A percentile compares a stretch with the other conserved stretches of the same genome.
Conservation (phyloP, 2,113 vertebrate species). For the Neomonachus schauinslandi region DNA sequence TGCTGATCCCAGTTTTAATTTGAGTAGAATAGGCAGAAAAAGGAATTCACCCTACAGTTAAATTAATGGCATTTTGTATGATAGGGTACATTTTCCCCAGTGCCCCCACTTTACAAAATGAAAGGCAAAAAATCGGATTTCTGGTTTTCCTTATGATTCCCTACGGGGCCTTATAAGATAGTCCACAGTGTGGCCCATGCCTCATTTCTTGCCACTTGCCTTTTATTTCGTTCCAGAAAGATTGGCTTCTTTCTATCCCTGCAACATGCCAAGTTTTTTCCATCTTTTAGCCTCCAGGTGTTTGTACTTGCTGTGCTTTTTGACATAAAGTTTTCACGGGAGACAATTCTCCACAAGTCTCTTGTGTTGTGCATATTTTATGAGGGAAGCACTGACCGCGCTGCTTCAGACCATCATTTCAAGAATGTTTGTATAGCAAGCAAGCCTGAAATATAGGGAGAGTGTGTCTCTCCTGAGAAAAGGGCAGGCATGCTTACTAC, state of each 20-base stretch:
- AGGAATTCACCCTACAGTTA: background rate
- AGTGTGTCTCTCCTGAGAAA: background rate
- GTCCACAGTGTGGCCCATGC: accelerated
- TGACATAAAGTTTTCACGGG: too few species aligned
- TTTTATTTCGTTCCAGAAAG: background rate
- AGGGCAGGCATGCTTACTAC: background rate
- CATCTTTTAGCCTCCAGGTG: background rate
- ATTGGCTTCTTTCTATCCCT: background rate
- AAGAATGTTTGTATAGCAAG: background rate
- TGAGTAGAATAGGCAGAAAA: background rate
- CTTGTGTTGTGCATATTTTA: background rate
- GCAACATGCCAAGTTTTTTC: background rate
- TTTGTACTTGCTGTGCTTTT: background rate
- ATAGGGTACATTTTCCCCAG: background rate
- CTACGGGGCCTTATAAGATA: too few species aligned
- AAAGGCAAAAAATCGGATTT: background rate
- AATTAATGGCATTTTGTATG: background rate
- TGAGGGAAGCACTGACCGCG: accelerated
- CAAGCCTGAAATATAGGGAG: too few species aligned
- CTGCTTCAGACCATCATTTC: background rate
- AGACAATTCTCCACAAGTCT: background rate
- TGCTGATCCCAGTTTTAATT: background rate
- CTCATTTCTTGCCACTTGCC: too few species aligned
- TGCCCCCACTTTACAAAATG: background rate
- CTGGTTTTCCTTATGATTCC: background rate